Evolutionary conservation across 2,797 vertebrate genomes (phyloP).

Genomic region (Phoxinus dragarum): DNA sequence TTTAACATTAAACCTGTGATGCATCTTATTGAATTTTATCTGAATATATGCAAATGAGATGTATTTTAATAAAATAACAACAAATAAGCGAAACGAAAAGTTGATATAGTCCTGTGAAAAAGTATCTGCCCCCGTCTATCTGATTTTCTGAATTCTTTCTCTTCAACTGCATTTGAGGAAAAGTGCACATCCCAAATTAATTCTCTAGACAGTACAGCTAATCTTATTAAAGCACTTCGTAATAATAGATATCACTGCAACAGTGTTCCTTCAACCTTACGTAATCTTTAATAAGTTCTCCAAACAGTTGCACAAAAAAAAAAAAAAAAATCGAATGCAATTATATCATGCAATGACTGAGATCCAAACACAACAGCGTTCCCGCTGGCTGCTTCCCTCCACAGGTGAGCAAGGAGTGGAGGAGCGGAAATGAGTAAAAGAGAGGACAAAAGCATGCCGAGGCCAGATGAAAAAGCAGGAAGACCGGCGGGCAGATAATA

Average conservation of each 20-base stretch:
- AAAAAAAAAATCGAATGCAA: neutral
- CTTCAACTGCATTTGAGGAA: neutral
- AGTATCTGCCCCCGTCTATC: neutral
- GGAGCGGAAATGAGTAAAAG: slow-evolving; percentile 19
- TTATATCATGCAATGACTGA: neutral
- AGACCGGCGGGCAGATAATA: slow-evolving; percentile 52
- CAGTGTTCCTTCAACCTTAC: neutral
- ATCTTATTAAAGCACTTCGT: slow-evolving; percentile 13
- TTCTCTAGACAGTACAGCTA: slow-evolving; percentile 31
- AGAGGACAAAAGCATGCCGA: slow-evolving; percentile 38
- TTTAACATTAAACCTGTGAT: neutral
- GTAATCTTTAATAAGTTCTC: slow-evolving; percentile 23
- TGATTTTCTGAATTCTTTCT: neutral
- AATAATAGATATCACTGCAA: neutral
- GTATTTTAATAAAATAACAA: neutral
- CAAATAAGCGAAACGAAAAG: neutral
- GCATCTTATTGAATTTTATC: neutral
- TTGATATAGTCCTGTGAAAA: neutral
- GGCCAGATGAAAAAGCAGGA: slow-evolving; percentile 55
- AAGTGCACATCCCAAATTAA: neutral
- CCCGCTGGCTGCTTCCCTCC: neutral
- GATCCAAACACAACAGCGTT: slow-evolving; percentile 23
- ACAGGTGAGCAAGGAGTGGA: slow-evolving; percentile 65
- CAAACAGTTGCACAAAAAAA: neutral
- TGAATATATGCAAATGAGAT: neutral